Percentiles rank a stretch among this genome's conserved stretches.
These are phyloP conservation scores for Fratercula arctica DNA, from an alignment of 2,797 vertebrate species.

Conservation along the genomic window DNA sequence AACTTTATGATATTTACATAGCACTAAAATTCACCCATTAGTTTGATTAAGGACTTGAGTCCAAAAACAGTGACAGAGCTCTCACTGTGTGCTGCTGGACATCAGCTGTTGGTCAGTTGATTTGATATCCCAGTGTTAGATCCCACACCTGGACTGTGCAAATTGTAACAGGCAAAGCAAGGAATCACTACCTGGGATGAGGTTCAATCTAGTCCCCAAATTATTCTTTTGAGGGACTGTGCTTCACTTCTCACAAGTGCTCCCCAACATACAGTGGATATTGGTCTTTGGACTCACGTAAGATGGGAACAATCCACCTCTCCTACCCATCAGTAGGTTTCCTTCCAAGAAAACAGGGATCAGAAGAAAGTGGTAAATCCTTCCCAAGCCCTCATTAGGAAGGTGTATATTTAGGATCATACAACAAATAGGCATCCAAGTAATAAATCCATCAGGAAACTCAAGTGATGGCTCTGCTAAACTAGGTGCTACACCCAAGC, in stretches of 20 bases:
- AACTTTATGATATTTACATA: neutral
- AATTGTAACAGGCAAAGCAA: neutral
- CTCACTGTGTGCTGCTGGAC: neutral
- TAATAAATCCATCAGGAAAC: neutral
- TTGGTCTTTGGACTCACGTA: fast-evolving
- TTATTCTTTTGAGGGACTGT: neutral
- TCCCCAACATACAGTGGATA: neutral
- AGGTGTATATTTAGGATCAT: neutral
- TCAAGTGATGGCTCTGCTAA: neutral
- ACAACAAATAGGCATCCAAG: neutral
- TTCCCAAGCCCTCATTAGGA: neutral
- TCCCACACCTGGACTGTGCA: neutral
- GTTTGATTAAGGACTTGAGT: neutral
- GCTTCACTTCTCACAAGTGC: neutral
- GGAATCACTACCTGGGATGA: neutral
- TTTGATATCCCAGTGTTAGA: neutral
- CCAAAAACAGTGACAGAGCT: neutral
- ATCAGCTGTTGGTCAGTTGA: fast-evolving
- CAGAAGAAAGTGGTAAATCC: neutral
- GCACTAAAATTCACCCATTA: neutral
- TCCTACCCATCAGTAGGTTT: neutral
- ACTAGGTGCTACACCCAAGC: neutral
- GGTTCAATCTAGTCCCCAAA: neutral
- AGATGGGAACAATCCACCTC: neutral
- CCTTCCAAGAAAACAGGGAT: neutral